These are phyloP conservation scores for Eurosta solidaginis DNA, from an alignment of 1,140 invertebrate genomes.

Conservation along the genomic window DNA sequence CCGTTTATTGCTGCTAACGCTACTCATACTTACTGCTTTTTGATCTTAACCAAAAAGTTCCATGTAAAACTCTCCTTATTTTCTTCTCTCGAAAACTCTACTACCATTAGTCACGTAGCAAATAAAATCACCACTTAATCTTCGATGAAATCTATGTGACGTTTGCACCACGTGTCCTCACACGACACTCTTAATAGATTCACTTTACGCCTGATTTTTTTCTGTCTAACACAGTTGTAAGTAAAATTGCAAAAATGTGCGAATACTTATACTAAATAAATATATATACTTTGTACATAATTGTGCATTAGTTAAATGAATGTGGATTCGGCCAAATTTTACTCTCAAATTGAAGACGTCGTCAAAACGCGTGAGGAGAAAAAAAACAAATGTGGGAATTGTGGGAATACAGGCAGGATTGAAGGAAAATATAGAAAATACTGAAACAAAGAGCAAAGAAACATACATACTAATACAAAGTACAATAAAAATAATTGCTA, in stretches of 20 bases:
- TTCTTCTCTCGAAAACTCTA: neutral
- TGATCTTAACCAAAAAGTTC: no score
- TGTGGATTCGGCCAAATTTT: neutral
- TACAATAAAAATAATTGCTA: slow-evolving; percentile 1
- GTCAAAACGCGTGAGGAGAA: neutral
- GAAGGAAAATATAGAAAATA: neutral
- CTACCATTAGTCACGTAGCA: slow-evolving; percentile 4
- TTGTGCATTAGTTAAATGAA: slow-evolving; percentile 14
- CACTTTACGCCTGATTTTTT: neutral
- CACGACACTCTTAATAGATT: neutral
- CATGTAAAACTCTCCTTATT: neutral
- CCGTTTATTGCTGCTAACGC: no score
- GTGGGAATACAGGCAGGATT: neutral
- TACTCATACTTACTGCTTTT: no score
- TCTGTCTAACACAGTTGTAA: neutral
- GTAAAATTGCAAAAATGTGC: slow-evolving; percentile 13
- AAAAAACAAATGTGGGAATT: neutral
- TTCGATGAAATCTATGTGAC: neutral
- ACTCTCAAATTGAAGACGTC: neutral
- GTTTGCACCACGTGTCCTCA: neutral
- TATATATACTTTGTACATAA: slow-evolving; percentile 21
- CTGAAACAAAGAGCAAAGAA: no score
- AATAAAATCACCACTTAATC: slow-evolving; percentile 13
- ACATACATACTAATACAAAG: neutral
- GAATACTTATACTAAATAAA: neutral